Evolutionary conservation across 2,888 invertebrate species (phyloP), one percentile per base, ranked within the genome.

Genomic region (Plemyria rubiginata): DNA sequence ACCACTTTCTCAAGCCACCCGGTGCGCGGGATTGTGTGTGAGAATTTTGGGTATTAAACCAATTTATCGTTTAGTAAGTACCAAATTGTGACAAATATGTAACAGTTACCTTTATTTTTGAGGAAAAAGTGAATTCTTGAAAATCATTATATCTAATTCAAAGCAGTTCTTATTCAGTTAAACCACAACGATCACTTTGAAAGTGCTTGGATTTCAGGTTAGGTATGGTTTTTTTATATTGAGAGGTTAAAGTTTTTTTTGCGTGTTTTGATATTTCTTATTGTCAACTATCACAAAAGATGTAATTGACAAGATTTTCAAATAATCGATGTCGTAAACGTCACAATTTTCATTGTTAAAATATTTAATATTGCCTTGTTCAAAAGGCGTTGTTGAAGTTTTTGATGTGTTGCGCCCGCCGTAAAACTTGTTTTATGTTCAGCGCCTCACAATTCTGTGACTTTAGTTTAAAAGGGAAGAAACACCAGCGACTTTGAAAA

Each of bases 391-490:
- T 86, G 86, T 88, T 86, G 82, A 82, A 80, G 82, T 85, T 80
- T 87, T 85, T 86, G 88, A 88, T 86, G 88, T 86, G 86, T 79
- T 61, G 87, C 86, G 86, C 77, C 83, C 80, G 86, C 71, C 87
- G 82, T 92, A 92, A 92, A 92, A 91, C 79, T 87, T 85, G 82
- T 91, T 92, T 92, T 92, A 92, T 89, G 90, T 82, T 74, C 81
- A 74, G 75, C 73, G 76, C 72, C 78, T 79, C 71, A 81, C 84
- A 85, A 86, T 88, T 85, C 83, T 81, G 77, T 78, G 81, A 82
- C 85, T 86, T 86, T 82, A 78, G 79, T 88, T 87, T 87, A 83
- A 84, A 86, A 84, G 83, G 79, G 77, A 74, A 80, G 81, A 76
- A 82, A 82, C 83, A 79, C 80, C 81, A 82, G 79, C 75, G 76